These are phyloP conservation scores for Notospermus geniculatus DNA, from an alignment of 1,140 invertebrate species.

Conservation along the genomic window DNA sequence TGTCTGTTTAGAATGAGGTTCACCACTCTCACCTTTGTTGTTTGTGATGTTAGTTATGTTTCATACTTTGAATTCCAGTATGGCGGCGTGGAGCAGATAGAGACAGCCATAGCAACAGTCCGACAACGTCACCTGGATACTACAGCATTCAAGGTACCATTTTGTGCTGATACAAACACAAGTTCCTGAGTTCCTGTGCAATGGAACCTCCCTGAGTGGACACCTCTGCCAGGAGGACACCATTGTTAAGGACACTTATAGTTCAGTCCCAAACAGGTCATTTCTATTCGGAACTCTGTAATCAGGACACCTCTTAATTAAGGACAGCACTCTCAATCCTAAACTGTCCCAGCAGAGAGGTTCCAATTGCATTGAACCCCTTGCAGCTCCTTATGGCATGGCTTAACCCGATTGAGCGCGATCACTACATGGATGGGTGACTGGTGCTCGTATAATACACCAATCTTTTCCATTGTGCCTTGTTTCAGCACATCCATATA, in stretches of 20 bases:
- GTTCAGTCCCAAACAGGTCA: neutral
- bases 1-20: neutral
- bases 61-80: constrained; percentile 1
- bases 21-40: neutral
- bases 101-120: constrained; percentile 9
- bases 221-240: too few relatives aligned
- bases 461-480: constrained; percentile 1
- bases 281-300: too few relatives aligned
- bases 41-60: neutral
- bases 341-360: neutral
- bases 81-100: constrained; percentile 12
- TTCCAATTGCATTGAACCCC: neutral
- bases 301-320: too few relatives aligned
- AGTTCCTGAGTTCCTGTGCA: too few relatives aligned
- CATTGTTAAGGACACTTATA: too few relatives aligned
- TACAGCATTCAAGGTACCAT: neutral
- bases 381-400: neutral
- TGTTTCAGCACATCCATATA: constrained; percentile 4
- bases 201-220: too few relatives aligned
- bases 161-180: too few relatives aligned
- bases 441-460: neutral
- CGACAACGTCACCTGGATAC: neutral
- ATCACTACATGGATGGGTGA: too few relatives aligned
- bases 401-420: neutral
- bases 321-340: neutral